Conservation (phyloP, 2,888 invertebrate genomes). For the Cylloceria caligata region DNA sequence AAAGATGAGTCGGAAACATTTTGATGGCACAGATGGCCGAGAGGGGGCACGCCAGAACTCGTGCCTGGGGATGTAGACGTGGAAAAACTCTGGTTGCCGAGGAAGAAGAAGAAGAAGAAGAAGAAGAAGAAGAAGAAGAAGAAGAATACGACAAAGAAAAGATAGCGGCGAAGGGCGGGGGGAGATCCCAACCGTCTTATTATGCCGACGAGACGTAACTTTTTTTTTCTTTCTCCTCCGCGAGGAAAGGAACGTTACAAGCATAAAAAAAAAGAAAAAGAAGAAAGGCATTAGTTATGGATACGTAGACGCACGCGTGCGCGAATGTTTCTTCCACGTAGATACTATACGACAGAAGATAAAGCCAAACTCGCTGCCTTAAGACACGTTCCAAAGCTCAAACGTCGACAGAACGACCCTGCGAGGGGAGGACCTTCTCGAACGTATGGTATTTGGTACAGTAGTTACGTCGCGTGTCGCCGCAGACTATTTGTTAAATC, state of each 20-base stretch:
- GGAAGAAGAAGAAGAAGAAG: slow-evolving; percentile 36
- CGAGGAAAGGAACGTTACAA: slow-evolving; percentile 6
- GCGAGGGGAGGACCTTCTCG: slow-evolving; percentile 18
- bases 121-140: slow-evolving; percentile 8
- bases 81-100: slow-evolving; percentile 39
- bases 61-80: not conserved
- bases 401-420: slow-evolving; percentile 68
- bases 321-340: slow-evolving; percentile 54
- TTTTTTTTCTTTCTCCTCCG: slow-evolving; percentile 27
- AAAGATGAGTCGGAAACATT: not conserved
- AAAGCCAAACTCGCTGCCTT: slow-evolving; percentile 52
- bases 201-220: slow-evolving; percentile 68
- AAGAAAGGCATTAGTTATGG: slow-evolving; percentile 15
- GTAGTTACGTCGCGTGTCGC: slow-evolving; percentile 43
- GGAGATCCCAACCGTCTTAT: slow-evolving; percentile 66
- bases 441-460: slow-evolving; percentile 30
- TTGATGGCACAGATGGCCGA: slow-evolving; percentile 36
- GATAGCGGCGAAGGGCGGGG: not conserved
- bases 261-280: slow-evolving; percentile 37
- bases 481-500: slow-evolving; percentile 63
- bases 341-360: slow-evolving; percentile 28
- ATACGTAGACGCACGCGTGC: slow-evolving; percentile 26
- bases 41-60: slow-evolving; percentile 4
- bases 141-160: slow-evolving; percentile 23
- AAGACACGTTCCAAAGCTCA: slow-evolving; percentile 69